Conservation (phyloP, 2,797 vertebrate genomes). For the Xenentodon cancila region DNA sequence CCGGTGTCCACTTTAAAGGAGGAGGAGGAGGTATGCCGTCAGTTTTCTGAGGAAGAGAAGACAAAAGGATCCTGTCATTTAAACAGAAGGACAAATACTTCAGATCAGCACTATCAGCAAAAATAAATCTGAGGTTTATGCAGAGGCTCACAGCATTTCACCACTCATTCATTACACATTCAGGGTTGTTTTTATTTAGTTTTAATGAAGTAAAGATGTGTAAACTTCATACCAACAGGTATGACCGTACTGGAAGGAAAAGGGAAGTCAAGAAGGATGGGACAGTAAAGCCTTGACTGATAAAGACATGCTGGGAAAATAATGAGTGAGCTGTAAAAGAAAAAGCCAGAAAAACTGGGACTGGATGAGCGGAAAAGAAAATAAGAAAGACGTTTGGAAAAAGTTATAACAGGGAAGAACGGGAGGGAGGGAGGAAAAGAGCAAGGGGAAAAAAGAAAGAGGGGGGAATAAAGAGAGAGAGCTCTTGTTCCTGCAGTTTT, state of each 20-base stretch:
- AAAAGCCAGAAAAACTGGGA: constrained; percentile 64
- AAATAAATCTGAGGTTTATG: constrained; percentile 29
- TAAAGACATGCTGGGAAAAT: constrained; percentile 55
- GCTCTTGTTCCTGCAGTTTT: constrained; percentile 83
- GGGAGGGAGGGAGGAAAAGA: constrained; percentile 28
- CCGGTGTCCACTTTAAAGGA: constrained; percentile 34
- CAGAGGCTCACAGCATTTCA: constrained; percentile 38
- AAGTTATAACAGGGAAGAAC: constrained; percentile 70
- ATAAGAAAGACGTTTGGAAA: constrained; percentile 77
- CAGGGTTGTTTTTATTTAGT: constrained; percentile 28
- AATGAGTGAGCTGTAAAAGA: constrained; percentile 35
- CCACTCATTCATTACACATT: constrained; percentile 44
- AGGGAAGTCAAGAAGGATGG: constrained; percentile 47
- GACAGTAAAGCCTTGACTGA: constrained; percentile 50
- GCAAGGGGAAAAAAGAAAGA: constrained; percentile 25
- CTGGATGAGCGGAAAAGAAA: constrained; percentile 70
- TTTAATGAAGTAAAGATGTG: constrained; percentile 51
- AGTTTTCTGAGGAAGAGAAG: constrained; percentile 52
- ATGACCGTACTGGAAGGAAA: constrained; percentile 50
- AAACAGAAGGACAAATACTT: constrained; percentile 29
- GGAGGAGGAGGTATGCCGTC: constrained; percentile 39
- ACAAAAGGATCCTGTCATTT: constrained; percentile 36
- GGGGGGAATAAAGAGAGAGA: constrained; percentile 70
- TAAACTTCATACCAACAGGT: constrained; percentile 46
- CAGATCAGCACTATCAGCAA: constrained; percentile 31